These are phyloP conservation scores for Macropodus opercularis DNA, from an alignment of 2,797 vertebrate genomes.

Conservation along the genomic window DNA sequence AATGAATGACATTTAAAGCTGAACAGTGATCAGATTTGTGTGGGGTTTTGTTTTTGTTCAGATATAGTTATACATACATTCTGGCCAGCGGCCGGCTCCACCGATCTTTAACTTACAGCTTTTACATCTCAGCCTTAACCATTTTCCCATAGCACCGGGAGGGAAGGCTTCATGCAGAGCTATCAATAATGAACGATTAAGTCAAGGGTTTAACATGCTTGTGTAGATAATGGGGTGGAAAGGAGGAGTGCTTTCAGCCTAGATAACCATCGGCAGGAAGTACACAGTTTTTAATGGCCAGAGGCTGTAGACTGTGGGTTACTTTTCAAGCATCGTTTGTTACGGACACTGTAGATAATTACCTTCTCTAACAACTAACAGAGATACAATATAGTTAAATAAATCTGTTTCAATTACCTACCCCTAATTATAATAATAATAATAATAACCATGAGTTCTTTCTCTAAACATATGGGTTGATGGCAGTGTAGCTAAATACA, in stretches of 20 bases:
- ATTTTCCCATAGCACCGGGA: constrained; percentile 45
- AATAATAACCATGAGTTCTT: background rate
- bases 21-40: constrained; percentile 29
- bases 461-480: no score
- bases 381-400: background rate
- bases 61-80: no score
- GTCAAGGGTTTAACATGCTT: constrained; percentile 59
- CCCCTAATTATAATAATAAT: background rate
- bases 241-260: constrained; percentile 63
- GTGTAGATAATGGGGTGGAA: constrained; percentile 65
- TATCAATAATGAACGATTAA: constrained; percentile 75
- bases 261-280: constrained; percentile 51
- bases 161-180: constrained; percentile 42
- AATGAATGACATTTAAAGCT: constrained; percentile 20
- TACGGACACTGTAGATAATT: constrained; percentile 11
- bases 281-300: constrained; percentile 34
- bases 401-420: background rate
- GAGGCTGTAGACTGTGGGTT: constrained; percentile 14
- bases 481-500: no score
- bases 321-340: constrained; percentile 7
- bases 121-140: constrained; percentile 57
- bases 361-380: background rate
- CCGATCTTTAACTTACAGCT: constrained; percentile 43
- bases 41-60: no score
- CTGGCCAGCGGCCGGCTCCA: constrained; percentile 14